phyloP scores from a whole-genome alignment of 2,888 invertebrate genomes.

The Synergus japonicus region DNA sequence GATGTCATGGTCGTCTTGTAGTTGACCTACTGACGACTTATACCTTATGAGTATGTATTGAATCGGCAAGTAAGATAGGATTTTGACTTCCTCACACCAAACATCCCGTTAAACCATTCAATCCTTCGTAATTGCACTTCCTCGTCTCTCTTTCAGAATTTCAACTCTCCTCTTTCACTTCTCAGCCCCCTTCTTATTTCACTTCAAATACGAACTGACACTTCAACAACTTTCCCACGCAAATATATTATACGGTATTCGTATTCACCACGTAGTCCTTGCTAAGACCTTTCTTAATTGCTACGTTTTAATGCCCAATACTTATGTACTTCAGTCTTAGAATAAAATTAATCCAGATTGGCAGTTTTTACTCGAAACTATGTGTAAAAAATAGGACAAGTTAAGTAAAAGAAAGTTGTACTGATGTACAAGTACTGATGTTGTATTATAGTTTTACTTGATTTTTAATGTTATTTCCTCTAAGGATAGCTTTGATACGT shows the following conservation, averaged over 20 bases:
- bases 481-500: not conserved
- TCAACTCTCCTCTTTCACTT: not conserved
- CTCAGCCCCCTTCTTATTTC: slow-evolving; percentile 21
- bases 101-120: slow-evolving; percentile 25
- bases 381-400: too few species aligned
- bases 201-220: slow-evolving; percentile 34
- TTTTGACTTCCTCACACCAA: slow-evolving; percentile 53
- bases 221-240: slow-evolving; percentile 28
- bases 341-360: too few species aligned
- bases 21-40: slow-evolving; percentile 64
- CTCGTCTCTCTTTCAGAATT: slow-evolving; percentile 22
- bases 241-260: not conserved
- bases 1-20: slow-evolving; percentile 58
- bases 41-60: slow-evolving; percentile 55
- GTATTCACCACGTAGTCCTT: not conserved
- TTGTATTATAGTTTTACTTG: too few species aligned
- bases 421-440: too few species aligned
- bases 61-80: slow-evolving; percentile 58
- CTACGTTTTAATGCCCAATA: not conserved
- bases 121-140: slow-evolving; percentile 6
- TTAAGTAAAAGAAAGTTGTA: not conserved
- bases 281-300: not conserved
- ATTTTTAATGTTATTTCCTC: not conserved
- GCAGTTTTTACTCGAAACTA: too few species aligned
- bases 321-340: too few species aligned